Evolutionary conservation across 2,888 invertebrate species (phyloP).

Genomic region (Odontothrips loti): DNA sequence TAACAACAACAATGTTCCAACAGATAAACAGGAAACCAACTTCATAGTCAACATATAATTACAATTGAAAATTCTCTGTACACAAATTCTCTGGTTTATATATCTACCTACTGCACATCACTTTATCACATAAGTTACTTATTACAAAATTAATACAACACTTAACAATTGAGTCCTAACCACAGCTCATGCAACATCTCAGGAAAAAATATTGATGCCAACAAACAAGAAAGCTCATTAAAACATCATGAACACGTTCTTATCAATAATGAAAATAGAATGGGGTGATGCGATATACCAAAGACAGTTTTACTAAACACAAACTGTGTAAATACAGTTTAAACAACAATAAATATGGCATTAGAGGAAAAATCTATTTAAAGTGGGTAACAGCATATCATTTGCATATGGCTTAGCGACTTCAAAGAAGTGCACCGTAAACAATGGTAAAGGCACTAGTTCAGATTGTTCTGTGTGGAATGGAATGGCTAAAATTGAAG

Average conservation of each 20-base stretch:
- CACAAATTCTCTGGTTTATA: background rate
- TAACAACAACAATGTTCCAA: background rate
- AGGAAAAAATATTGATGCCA: background rate
- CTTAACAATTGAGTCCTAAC: background rate
- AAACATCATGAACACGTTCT: background rate
- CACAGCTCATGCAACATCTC: background rate
- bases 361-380: background rate
- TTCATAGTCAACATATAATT: slow-evolving; percentile 1
- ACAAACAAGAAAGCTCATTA: background rate
- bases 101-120: background rate
- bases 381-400: background rate
- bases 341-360: slow-evolving; percentile 1
- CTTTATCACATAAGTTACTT: background rate
- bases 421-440: background rate
- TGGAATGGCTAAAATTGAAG: background rate
- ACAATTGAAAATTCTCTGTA: background rate
- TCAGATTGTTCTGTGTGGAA: background rate
- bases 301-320: background rate
- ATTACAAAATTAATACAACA: slow-evolving; percentile 2
- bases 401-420: background rate
- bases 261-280: background rate
- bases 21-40: background rate
- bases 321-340: background rate
- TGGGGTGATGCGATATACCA: background rate
- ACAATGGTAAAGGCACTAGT: background rate